Evolutionary conservation across 2,797 vertebrate genomes (phyloP).

Genomic region (Lemur catta): DNA sequence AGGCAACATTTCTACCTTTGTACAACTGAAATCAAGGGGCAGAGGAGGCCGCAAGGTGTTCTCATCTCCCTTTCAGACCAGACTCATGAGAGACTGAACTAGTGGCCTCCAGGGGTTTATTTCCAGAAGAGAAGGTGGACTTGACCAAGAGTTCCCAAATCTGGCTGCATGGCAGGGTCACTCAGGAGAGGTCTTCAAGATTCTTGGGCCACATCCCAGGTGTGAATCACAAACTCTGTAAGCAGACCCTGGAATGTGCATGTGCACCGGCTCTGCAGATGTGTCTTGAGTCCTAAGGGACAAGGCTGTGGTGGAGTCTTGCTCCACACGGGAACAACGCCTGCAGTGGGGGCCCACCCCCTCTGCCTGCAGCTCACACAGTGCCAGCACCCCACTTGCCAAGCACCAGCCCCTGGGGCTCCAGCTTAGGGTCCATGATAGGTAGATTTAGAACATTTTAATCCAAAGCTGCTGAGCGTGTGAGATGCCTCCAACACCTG

Average conservation of each 20-base stretch:
- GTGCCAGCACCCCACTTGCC: not conserved
- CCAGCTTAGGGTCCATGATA: constrained; percentile 37
- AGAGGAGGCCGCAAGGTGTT: not conserved
- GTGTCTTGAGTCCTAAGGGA: not conserved
- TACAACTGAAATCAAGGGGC: not conserved
- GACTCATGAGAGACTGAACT: not conserved
- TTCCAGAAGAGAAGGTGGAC: not conserved
- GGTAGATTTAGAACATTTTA: constrained; percentile 53
- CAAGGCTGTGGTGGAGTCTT: not conserved
- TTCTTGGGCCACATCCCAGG: not conserved
- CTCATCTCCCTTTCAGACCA: not conserved
- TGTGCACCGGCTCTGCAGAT: not conserved
- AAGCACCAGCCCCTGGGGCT: not conserved
- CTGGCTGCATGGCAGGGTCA: not conserved
- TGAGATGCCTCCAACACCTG: not conserved
- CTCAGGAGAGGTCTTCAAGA: not conserved
- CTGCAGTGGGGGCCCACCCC: not conserved
- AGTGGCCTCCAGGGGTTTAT: not conserved
- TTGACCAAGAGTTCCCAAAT: not conserved
- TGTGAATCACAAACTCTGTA: not conserved
- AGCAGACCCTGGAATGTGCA: not conserved
- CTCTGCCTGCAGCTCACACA: not conserved
- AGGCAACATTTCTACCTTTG: not conserved
- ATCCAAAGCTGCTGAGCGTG: constrained; percentile 38
- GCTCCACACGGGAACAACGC: not conserved